Evolutionary conservation across 2,797 vertebrate genomes (phyloP).

Genomic region (Valencia hispanica): DNA sequence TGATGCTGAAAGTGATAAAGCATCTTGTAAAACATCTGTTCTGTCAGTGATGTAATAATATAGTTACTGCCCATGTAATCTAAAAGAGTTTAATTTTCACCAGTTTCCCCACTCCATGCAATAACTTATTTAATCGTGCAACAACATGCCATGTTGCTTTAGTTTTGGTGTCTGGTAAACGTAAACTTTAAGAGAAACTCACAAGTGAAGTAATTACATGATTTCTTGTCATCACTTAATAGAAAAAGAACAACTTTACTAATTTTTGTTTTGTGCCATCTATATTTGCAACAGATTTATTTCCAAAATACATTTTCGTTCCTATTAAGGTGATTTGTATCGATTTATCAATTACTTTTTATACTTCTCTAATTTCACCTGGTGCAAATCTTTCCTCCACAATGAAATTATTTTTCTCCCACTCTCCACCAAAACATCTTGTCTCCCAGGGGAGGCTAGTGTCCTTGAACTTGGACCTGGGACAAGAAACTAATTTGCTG

Average conservation of each 20-base stretch:
- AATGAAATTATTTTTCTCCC: neutral
- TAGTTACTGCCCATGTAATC: conserved; percentile 13
- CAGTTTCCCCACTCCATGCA: conserved; percentile 38
- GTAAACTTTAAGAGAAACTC: neutral
- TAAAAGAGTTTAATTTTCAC: conserved; percentile 43
- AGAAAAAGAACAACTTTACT: neutral
- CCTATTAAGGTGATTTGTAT: neutral
- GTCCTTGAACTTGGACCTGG: conserved; percentile 71
- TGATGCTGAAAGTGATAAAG: neutral
- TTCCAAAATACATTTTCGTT: neutral
- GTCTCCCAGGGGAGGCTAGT: conserved; percentile 37
- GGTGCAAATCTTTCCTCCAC: neutral
- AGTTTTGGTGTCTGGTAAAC: conserved; percentile 28
- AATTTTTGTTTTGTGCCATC: neutral
- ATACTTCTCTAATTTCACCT: neutral
- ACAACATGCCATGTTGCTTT: conserved; percentile 23
- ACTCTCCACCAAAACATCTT: neutral
- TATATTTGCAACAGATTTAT: neutral
- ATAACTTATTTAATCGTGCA: conserved; percentile 48
- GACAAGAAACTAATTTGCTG: conserved; percentile 77
- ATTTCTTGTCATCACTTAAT: conserved; percentile 21
- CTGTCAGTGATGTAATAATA: conserved; percentile 30
- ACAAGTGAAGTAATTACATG: neutral
- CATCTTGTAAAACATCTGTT: conserved; percentile 11
- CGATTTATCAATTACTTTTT: neutral